These are phyloP conservation scores for Triplophysa bombifrons DNA, from an alignment of 2,797 vertebrate genomes.

Conservation along the genomic window DNA sequence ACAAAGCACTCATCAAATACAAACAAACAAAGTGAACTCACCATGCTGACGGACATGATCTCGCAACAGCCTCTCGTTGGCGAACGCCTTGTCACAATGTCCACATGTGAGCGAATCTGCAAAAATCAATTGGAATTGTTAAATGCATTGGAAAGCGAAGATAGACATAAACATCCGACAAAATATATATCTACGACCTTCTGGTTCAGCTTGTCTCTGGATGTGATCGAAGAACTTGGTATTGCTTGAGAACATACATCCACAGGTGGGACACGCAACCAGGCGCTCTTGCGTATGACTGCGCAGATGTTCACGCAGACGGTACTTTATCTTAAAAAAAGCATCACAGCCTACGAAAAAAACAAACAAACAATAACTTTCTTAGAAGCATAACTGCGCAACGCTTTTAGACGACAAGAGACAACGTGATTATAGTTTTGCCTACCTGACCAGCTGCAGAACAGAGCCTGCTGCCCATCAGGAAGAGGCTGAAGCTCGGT, in stretches of 20 bases:
- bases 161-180: background rate
- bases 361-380: background rate
- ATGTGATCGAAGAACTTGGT: conserved; percentile 79
- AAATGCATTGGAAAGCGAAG: background rate
- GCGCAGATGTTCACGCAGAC: conserved; percentile 76
- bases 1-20: too few species aligned
- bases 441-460: conserved; percentile 76
- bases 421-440: background rate
- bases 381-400: too few species aligned
- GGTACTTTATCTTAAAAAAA: conserved; percentile 76
- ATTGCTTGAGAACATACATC: conserved; percentile 81
- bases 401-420: too few species aligned
- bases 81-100: conserved; percentile 78
- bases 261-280: conserved; percentile 76
- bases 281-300: conserved; percentile 75
- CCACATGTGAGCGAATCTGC: conserved; percentile 78
- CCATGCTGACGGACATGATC: conserved; percentile 75
- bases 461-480: conserved; percentile 76
- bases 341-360: conserved; percentile 69
- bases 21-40: conserved; percentile 48
- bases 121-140: background rate
- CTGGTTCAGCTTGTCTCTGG: conserved; percentile 75
- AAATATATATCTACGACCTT: conserved; percentile 53
- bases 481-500: conserved; percentile 73
- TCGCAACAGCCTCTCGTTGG: conserved; percentile 76